A percentile compares a stretch with the other conserved stretches of the same genome.
These are phyloP conservation scores for Betta splendens DNA, from an alignment of 2,797 vertebrate genomes.

Conservation along the genomic window DNA sequence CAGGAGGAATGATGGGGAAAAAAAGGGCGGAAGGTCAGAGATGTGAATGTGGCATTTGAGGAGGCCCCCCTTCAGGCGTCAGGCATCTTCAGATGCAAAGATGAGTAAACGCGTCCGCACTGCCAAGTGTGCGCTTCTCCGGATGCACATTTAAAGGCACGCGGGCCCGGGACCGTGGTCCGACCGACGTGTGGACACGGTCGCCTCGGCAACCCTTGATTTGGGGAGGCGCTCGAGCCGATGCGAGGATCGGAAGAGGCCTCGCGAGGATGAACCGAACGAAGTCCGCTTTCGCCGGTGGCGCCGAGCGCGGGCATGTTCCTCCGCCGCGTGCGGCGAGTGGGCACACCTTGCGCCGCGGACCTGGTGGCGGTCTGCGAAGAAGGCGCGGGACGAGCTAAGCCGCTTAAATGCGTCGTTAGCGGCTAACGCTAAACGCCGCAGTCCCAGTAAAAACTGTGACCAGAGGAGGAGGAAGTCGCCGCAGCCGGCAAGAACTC, in stretches of 20 bases:
- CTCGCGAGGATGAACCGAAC: constrained; percentile 29
- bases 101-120: neutral
- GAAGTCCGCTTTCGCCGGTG: constrained; percentile 40
- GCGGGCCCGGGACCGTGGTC: neutral
- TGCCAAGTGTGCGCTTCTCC: neutral
- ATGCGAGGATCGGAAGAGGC: constrained; percentile 17
- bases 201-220: no score
- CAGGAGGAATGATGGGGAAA: constrained; percentile 28
- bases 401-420: no score
- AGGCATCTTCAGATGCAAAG: constrained; percentile 39
- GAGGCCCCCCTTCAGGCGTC: constrained; percentile 37
- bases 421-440: no score
- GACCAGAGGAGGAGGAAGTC: no score
- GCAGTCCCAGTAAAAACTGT: no score
- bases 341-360: constrained; percentile 35
- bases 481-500: constrained; percentile 31
- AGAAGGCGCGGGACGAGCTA: no score
- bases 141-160: constrained; percentile 7
- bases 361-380: no score
- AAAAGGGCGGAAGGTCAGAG: constrained; percentile 39
- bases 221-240: no score
- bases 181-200: no score
- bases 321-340: constrained; percentile 6
- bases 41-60: constrained; percentile 54
- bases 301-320: constrained; percentile 29